phyloP scores from a whole-genome alignment of 2,888 invertebrate genomes.

The Drosophila ezoana region DNA sequence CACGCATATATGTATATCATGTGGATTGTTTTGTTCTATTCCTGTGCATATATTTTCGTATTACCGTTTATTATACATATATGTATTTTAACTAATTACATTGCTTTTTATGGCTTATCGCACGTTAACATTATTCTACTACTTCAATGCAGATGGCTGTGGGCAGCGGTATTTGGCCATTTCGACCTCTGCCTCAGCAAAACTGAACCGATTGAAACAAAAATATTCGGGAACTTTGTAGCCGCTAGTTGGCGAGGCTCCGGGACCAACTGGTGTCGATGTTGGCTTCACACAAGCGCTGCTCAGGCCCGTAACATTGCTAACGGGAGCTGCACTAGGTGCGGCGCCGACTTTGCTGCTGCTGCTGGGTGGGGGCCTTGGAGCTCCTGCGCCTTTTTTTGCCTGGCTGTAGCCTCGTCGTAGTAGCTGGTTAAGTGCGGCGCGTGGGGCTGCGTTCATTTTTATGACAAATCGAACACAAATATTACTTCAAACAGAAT shows the following conservation, averaged over 20 bases:
- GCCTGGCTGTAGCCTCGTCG: conserved; percentile 67
- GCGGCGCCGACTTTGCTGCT: conserved; percentile 37
- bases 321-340: conserved; percentile 33
- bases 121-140: conserved; percentile 31
- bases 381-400: conserved; percentile 21
- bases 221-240: conserved; percentile 96
- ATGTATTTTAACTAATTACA: conserved; percentile 36
- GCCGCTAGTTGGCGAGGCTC: conserved; percentile 85
- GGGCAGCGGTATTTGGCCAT: conserved; percentile 92
- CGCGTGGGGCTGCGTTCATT: conserved; percentile 65
- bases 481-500: conserved; percentile 38
- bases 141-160: conserved; percentile 88
- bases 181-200: conserved; percentile 94
- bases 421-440: conserved; percentile 46
- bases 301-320: conserved; percentile 89
- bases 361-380: conserved; percentile 13
- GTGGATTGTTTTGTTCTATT: conserved; percentile 6
- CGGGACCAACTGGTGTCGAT: conserved; percentile 83
- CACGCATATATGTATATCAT: background rate
- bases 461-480: conserved; percentile 37
- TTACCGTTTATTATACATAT: conserved; percentile 34
- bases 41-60: conserved; percentile 10
- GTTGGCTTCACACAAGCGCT: conserved; percentile 86
- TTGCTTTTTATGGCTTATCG: conserved; percentile 30
- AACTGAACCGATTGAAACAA: conserved; percentile 91